A percentile compares a stretch with the other conserved stretches of the same genome.
Conservation (phyloP, 2,888 invertebrate species). For the Myathropa florea region DNA sequence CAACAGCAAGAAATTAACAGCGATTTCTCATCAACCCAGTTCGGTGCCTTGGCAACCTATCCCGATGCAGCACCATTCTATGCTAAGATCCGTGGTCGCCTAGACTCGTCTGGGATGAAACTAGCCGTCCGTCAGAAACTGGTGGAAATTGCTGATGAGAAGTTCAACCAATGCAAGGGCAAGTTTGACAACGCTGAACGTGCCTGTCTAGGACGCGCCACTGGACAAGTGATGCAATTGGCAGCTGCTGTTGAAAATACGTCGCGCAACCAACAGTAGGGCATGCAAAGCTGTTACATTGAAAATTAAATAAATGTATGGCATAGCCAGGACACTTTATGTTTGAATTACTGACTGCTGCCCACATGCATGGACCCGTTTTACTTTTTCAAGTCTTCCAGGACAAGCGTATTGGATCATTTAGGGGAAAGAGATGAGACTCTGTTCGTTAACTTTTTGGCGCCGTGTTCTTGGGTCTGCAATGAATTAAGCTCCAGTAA, state of each 20-base stretch:
- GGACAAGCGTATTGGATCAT: too few species aligned
- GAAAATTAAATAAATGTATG: neutral
- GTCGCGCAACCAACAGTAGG: slow-evolving; percentile 39
- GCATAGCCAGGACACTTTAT: too few species aligned
- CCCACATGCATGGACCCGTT: too few species aligned
- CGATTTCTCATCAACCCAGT: slow-evolving; percentile 19
- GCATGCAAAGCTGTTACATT: neutral
- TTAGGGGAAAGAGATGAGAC: too few species aligned
- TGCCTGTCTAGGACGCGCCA: slow-evolving; percentile 66
- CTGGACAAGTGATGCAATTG: slow-evolving; percentile 72
- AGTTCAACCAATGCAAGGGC: slow-evolving; percentile 52
- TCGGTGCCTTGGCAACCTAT: slow-evolving; percentile 43
- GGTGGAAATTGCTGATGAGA: slow-evolving; percentile 32
- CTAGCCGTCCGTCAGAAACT: slow-evolving; percentile 36
- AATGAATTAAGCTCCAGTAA: too few species aligned
- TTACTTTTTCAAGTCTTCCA: too few species aligned
- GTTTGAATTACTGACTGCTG: too few species aligned
- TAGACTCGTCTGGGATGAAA: slow-evolving; percentile 29
- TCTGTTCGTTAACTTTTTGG: too few species aligned
- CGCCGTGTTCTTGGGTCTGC: too few species aligned
- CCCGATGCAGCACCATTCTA: slow-evolving; percentile 58
- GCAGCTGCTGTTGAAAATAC: slow-evolving; percentile 69
- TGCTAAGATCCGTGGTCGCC: slow-evolving; percentile 49
- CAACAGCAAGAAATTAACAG: neutral
- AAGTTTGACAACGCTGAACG: slow-evolving; percentile 39